phyloP scores from a whole-genome alignment of 2,797 vertebrate genomes.

The Setipinna tenuifilis region DNA sequence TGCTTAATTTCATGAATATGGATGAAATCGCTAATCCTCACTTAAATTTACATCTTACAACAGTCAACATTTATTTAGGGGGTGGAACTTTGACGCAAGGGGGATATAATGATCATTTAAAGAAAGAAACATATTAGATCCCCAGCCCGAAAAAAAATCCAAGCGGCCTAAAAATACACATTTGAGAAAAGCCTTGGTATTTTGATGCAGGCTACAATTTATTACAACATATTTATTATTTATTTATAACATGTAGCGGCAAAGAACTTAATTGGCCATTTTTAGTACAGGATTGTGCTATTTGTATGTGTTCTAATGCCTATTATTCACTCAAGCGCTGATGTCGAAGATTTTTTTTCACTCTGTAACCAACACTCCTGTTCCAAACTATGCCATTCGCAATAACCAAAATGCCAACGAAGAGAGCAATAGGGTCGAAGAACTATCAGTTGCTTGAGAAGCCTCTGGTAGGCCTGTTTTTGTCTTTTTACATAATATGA shows the following conservation, averaged over 20 bases:
- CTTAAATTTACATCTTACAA: conserved; percentile 58
- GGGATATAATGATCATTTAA: conserved; percentile 16
- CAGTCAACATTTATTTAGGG: conserved; percentile 26
- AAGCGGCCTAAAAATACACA: background rate
- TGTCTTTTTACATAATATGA: conserved; percentile 17
- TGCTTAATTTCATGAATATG: conserved; percentile 59
- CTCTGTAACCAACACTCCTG: background rate
- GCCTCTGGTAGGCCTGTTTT: background rate
- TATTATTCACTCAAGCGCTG: background rate
- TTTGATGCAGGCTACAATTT: background rate
- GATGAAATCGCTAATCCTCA: conserved; percentile 55
- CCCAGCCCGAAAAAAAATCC: background rate
- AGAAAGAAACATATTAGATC: conserved; percentile 21
- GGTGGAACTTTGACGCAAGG: conserved; percentile 20
- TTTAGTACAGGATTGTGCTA: background rate
- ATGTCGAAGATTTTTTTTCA: background rate
- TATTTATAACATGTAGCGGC: background rate
- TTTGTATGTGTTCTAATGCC: background rate
- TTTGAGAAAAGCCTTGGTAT: background rate
- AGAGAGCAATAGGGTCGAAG: background rate
- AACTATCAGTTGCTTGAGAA: conserved; percentile 1
- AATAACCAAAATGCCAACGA: background rate
- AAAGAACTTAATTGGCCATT: background rate
- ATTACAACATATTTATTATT: background rate
- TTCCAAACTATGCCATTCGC: background rate